Base-by-base conservation (phyloP, 1,140 invertebrate species). In the Epicauta chinensis region DNA sequence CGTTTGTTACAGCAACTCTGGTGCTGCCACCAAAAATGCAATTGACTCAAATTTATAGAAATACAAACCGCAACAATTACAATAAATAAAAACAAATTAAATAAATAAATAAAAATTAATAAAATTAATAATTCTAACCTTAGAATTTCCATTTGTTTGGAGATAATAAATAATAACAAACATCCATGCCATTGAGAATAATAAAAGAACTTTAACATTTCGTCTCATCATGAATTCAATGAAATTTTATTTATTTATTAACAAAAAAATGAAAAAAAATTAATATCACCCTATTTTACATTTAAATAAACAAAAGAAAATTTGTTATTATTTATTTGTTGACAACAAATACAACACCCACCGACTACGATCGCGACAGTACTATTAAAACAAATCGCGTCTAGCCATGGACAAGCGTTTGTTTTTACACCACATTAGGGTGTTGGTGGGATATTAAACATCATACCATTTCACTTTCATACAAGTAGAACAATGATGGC, bases 111-210 rank as follows among this genome's bases (percentile, higher is more conserved):
- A 3, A 14, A 3, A 38, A 15, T 37, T 12, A 13, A 37, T 23
- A 2, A 23, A 23, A 23, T 3, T 7, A 23, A 32, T 32, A 48
- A 45, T n/a, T 56, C 61, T 32, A 48, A 63, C 61, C 61, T 63
- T 63, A 6, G 45, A 16, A 50, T 61, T 58, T 53, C 59, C 65
- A 16, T 65, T 64, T 16, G 67, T 64, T 55, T 74, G 73, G 15
- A 75, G 61, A 59, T 75, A 75, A 56, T 74, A 75, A 57, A 75
- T 64, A 48, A 75, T 71, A 52, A 72, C 73, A 63, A 75, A 75
- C 71, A 75, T 74, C 74, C 74, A 75, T 23, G 69, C 64, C 51
- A 73, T 64, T 12, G 71, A 72, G 45, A 74, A 73, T 16, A 74
- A 57, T 49, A 75, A 57, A 51, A 75, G 56, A 34, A 75, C 59